phyloP scores from a whole-genome alignment of 2,888 invertebrate genomes.

The Drosophila niveifrons region DNA sequence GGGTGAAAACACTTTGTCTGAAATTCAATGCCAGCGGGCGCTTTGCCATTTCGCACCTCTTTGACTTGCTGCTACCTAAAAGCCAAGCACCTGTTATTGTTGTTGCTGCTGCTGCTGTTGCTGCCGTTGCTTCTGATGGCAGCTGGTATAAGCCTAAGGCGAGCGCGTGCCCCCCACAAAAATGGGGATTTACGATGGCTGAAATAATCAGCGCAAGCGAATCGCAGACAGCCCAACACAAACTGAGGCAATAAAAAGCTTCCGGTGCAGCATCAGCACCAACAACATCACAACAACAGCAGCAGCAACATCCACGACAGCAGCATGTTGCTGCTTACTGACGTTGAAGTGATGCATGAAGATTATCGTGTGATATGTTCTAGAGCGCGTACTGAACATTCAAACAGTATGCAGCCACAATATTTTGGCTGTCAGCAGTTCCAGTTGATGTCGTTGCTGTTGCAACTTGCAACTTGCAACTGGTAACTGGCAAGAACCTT shows the following conservation, averaged over 20 bases:
- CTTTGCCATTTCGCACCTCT: constrained; percentile 78
- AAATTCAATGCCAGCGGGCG: constrained; percentile 80
- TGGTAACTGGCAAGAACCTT: constrained; percentile 44
- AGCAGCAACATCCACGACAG: constrained; percentile 49
- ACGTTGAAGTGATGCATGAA: constrained; percentile 80
- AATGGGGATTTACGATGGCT: constrained; percentile 73
- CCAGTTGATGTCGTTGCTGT: constrained; percentile 41
- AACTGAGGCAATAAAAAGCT: constrained; percentile 76
- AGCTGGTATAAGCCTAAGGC: constrained; percentile 56
- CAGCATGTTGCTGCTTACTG: constrained; percentile 57
- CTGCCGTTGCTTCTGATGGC: constrained; percentile 42
- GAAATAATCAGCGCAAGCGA: constrained; percentile 77
- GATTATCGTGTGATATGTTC: constrained; percentile 82
- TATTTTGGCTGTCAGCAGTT: constrained; percentile 62
- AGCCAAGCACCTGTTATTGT: constrained; percentile 50
- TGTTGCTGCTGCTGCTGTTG: constrained; percentile 31
- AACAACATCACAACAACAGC: constrained; percentile 44
- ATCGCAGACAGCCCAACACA: constrained; percentile 68
- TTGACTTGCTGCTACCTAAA: constrained; percentile 73
- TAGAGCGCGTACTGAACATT: constrained; percentile 63
- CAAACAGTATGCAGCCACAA: constrained; percentile 44
- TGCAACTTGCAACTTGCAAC: constrained; percentile 28
- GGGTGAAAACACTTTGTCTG: constrained; percentile 77
- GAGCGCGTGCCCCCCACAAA: constrained; percentile 79
- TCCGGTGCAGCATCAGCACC: constrained; percentile 71